Conservation (phyloP, 2,113 vertebrate species). For the Buteo buteo region DNA sequence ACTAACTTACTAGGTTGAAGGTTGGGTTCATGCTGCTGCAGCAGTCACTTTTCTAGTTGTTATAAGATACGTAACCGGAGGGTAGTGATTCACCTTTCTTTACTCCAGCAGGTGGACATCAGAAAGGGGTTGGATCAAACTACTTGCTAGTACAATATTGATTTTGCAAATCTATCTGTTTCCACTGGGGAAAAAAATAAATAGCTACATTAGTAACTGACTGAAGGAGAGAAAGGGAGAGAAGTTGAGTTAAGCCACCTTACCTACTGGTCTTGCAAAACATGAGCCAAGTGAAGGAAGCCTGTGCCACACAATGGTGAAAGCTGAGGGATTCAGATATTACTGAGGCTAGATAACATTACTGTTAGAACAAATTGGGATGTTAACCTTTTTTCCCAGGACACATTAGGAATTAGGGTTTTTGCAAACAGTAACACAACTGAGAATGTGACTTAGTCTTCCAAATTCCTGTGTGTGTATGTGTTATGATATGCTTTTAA, state of each 20-base stretch:
- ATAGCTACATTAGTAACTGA: neutral
- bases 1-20: neutral
- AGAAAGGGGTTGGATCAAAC: neutral
- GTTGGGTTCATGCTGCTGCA: neutral
- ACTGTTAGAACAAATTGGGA: neutral
- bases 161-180: neutral
- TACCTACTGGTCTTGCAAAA: neutral
- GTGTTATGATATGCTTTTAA: neutral
- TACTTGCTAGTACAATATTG: neutral
- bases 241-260: neutral
- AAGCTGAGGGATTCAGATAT: neutral
- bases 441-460: neutral
- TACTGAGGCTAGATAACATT: neutral
- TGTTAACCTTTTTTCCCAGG: neutral
- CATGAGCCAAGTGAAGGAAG: neutral
- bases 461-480: neutral
- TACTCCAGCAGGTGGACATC: neutral
- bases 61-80: accelerated
- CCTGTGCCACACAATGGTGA: accelerated
- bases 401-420: neutral
- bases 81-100: neutral
- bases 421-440: neutral
- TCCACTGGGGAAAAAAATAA: neutral
- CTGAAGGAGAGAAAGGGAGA: neutral
- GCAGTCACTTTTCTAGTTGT: neutral